Percentiles rank a stretch among this genome's conserved stretches.
Conservation (phyloP, 1,140 invertebrate genomes). For the Caenorhabditis tropicalis region DNA sequence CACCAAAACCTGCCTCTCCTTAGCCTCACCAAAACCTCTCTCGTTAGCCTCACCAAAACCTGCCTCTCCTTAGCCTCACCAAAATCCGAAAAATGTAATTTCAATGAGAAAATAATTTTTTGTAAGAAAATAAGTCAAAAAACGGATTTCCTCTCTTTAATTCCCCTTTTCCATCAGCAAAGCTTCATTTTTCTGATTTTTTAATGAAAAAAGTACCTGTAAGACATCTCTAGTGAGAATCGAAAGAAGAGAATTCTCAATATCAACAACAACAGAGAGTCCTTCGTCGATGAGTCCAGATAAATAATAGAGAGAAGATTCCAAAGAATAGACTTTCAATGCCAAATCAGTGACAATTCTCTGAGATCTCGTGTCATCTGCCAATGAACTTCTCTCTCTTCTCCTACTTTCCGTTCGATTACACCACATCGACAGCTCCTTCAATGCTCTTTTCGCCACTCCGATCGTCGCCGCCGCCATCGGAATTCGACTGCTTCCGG, state of each 20-base stretch:
- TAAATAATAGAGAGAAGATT: constrained; percentile 67
- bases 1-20: not conserved
- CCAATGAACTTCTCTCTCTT: not conserved
- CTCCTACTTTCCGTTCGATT: constrained; percentile 31
- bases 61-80: no score
- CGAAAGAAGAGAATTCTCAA: constrained; percentile 68
- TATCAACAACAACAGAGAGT: constrained; percentile 63
- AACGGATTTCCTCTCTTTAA: no score
- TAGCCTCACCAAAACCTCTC: no score
- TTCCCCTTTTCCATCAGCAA: no score
- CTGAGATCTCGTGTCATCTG: constrained; percentile 53
- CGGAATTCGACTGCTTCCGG: not conserved
- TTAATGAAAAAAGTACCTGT: no score
- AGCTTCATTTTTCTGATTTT: no score
- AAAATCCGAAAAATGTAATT: no score
- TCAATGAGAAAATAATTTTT: no score
- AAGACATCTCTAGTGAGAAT: constrained; percentile 49
- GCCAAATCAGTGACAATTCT: constrained; percentile 60
- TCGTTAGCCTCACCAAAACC: no score
- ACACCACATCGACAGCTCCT: not conserved
- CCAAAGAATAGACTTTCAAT: constrained; percentile 63
- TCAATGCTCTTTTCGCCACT: not conserved
- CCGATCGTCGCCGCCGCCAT: not conserved
- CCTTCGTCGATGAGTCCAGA: constrained; percentile 65
- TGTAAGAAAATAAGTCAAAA: no score